Evolutionary conservation across 1,140 invertebrate genomes (phyloP).

Genomic region (Heliconius melpomene): DNA sequence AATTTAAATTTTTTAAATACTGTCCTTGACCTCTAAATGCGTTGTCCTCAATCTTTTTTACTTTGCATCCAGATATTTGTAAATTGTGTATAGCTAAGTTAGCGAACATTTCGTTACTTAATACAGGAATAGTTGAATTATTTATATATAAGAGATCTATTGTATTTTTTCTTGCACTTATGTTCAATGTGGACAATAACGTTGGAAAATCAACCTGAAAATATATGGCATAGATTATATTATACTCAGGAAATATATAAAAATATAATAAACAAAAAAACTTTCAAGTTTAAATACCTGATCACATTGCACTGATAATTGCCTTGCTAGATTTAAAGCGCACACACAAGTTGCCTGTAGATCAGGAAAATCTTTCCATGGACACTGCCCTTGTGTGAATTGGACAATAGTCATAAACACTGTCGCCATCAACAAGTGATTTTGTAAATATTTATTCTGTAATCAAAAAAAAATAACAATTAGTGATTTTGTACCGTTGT

Average conservation of each 20-base stretch:
- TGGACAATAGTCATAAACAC: constrained; percentile 46
- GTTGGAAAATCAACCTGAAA: constrained; percentile 88
- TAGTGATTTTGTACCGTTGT: not conserved
- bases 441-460: constrained; percentile 41
- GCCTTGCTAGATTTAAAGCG: constrained; percentile 90
- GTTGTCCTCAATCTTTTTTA: constrained; percentile 86
- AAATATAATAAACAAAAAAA: not conserved
- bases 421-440: constrained; percentile 42
- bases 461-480: constrained; percentile 30
- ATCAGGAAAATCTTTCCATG: constrained; percentile 88
- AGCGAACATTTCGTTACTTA: constrained; percentile 86
- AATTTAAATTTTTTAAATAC: constrained; percentile 90
- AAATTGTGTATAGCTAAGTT: constrained; percentile 91
- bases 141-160: constrained; percentile 94
- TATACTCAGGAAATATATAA: not conserved
- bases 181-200: constrained; percentile 87
- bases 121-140: constrained; percentile 88
- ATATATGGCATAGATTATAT: constrained; percentile 12
- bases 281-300: constrained; percentile 77
- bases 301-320: constrained; percentile 94
- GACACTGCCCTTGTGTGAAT: constrained; percentile 85
- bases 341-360: constrained; percentile 94
- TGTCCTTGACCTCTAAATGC: constrained; percentile 92
- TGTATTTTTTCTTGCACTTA: constrained; percentile 84
- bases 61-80: constrained; percentile 91